Evolutionary conservation across 2,113 vertebrate genomes (phyloP).

Genomic region (Falco punctatus): DNA sequence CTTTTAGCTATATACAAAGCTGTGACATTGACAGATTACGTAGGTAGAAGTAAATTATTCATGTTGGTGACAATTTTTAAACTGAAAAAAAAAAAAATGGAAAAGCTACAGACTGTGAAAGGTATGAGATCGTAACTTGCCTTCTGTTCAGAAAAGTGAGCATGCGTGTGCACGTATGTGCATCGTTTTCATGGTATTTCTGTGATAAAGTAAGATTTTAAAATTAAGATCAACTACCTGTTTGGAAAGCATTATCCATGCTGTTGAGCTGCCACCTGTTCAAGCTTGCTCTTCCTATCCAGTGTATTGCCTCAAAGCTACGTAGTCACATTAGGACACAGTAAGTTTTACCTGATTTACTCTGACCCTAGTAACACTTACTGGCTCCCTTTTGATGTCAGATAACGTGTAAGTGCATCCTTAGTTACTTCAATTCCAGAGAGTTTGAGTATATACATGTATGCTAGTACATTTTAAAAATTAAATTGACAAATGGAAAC

Average conservation of each 20-base stretch:
- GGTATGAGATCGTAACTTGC: neutral
- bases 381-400: neutral
- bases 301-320: neutral
- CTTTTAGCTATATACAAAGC: neutral
- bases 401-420: neutral
- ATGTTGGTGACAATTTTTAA: neutral
- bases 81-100: neutral
- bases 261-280: neutral
- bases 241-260: neutral
- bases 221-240: neutral
- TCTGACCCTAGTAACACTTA: neutral
- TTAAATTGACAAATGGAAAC: neutral
- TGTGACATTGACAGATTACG: neutral
- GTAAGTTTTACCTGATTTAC: neutral
- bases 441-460: neutral
- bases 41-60: neutral
- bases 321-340: accelerated
- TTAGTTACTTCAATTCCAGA: neutral
- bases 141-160: neutral
- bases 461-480: neutral
- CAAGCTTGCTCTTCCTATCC: neutral
- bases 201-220: neutral
- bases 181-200: neutral
- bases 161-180: accelerated
- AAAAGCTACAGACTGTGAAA: neutral